Percentiles rank a stretch among this genome's conserved stretches.
Evolutionary conservation across 2,113 vertebrate species (phyloP).

Genomic region (Austrofundulus limnaeus): DNA sequence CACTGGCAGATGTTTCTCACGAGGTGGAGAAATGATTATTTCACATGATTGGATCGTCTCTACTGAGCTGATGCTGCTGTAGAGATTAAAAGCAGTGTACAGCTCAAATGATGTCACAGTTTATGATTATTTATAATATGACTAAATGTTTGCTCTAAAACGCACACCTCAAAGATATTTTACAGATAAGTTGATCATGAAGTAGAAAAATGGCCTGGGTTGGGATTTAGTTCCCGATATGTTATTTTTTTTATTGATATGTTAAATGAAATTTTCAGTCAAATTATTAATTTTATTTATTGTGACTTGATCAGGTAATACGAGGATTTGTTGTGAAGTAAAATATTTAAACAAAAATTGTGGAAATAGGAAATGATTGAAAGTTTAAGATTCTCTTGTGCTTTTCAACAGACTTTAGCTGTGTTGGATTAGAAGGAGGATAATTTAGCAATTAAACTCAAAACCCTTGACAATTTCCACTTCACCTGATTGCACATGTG

Average conservation of each 20-base stretch:
- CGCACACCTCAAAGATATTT: slow-evolving; percentile 43
- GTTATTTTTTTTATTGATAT: slow-evolving; percentile 56
- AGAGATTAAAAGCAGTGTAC: slow-evolving; percentile 68
- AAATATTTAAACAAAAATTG: slow-evolving; percentile 1
- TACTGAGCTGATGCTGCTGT: slow-evolving; percentile 47
- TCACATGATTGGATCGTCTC: slow-evolving; percentile 74
- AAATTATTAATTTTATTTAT: slow-evolving; percentile 27
- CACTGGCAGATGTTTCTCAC: slow-evolving; percentile 60
- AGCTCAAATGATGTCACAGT: slow-evolving; percentile 52
- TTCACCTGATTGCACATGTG: background rate
- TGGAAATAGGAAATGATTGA: background rate
- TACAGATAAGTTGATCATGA: slow-evolving; percentile 15
- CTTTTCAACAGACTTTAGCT: slow-evolving; percentile 20
- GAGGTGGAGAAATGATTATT: slow-evolving; percentile 68
- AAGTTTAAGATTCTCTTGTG: slow-evolving; percentile 10
- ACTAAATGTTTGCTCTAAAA: slow-evolving; percentile 42
- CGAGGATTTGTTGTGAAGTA: background rate
- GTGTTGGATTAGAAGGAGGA: slow-evolving; percentile 30
- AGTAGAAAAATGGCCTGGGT: slow-evolving; percentile 58
- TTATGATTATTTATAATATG: slow-evolving; percentile 41
- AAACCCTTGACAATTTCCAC: background rate
- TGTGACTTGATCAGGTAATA: slow-evolving; percentile 14
- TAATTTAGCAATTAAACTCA: background rate
- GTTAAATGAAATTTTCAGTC: slow-evolving; percentile 59
- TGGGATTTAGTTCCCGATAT: slow-evolving; percentile 60